Evolutionary conservation across 2,797 vertebrate genomes (phyloP), one percentile per base, ranked within the genome.

Genomic region (Diglossa cyanea): DNA sequence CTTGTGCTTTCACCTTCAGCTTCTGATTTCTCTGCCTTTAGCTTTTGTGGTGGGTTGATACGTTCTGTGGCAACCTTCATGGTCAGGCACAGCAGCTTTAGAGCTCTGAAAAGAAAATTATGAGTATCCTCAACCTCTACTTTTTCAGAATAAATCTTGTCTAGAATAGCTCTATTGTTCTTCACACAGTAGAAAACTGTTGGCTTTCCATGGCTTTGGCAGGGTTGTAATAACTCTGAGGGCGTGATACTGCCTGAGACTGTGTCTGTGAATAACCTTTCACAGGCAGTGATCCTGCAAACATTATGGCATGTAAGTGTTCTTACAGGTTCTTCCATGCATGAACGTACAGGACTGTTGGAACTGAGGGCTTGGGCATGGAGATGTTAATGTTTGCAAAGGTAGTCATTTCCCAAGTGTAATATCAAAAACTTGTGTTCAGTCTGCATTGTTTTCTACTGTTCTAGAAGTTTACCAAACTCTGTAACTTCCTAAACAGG

Each of bases 121-220:
- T 76, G 60, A 88, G 70, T 95, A 94, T 92, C 73, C 62, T 91
- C 80, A 88, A 73, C 33, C 51, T 95, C 76, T 84, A 45, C 55
- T 78, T 94, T 61, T 90, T 86, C 70, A 86, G 85, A 86, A 75
- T 70, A 95, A 96, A 86, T 84, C 65, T 93, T 84, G 79, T 93
- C 87, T 70, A 91, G 54, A 95, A 95, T 65, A 94, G 88, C 47
- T 81, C 87, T 93, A 90, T 96, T 97, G 92, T 94, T 96, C 70
- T 77, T 86, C 60, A 88, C 85, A 84, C 73, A 90, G 87, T 40
- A 91, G 94, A 93, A 94, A 96, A 83, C 75, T 70, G 76, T 83
- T 94, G 91, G 85, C 35, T 94, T 94, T 94, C 79, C 82, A 53
- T 50, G 66, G 76, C 62, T 91, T 96, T 96, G 93, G 91, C 91